Evolutionary conservation across 2,797 vertebrate genomes (phyloP).

Genomic region (Coluber constrictor): DNA sequence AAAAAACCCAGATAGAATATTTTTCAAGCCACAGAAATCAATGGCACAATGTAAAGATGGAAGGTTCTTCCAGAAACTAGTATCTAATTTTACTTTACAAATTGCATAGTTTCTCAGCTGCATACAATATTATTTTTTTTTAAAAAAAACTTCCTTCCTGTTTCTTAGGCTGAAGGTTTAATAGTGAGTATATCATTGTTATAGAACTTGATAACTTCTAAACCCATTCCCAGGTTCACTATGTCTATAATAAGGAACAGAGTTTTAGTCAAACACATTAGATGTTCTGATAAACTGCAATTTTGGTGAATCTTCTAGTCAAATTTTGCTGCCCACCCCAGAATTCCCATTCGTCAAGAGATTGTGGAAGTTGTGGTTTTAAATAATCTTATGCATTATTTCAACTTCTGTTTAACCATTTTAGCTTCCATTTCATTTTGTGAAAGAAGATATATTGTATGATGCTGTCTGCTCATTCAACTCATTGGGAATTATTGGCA

Average conservation of each 20-base stretch:
- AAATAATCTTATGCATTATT: background rate
- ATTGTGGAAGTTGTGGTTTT: background rate
- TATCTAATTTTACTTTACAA: background rate
- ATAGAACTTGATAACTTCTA: background rate
- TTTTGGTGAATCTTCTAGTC: too few relatives aligned
- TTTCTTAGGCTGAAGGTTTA: background rate
- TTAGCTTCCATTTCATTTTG: too few relatives aligned
- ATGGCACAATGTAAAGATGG: background rate
- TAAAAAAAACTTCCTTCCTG: too few relatives aligned
- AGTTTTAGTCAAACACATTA: background rate
- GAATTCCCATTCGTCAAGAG: background rate
- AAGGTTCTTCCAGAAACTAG: background rate
- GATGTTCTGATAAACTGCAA: background rate
- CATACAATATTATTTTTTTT: background rate
- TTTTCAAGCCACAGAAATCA: slow-evolving; percentile 9
- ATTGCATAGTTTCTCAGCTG: background rate
- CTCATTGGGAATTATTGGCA: background rate
- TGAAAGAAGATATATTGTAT: background rate
- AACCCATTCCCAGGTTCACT: background rate
- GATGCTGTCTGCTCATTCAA: background rate
- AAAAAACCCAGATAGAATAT: background rate
- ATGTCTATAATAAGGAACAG: background rate
- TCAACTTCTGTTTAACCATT: background rate
- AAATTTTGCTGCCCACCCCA: background rate
- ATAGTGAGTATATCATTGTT: background rate